Percentiles rank a stretch among this genome's conserved stretches.
Conservation (phyloP, 2,888 invertebrate species). For the Sericinus montela region DNA sequence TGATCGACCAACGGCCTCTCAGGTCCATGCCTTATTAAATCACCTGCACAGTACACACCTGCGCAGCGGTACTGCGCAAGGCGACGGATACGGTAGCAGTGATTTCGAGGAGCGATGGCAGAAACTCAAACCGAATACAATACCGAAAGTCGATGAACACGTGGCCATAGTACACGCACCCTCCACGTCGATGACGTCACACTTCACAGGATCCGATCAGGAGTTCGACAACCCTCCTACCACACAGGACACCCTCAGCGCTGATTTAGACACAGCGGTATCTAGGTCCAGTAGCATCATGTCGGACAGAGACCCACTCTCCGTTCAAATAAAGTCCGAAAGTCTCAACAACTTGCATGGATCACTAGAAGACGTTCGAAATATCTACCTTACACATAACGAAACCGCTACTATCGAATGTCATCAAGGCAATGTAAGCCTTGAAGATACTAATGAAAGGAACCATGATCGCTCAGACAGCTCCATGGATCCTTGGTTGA, state of each 20-base stretch:
- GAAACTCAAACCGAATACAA: constrained; percentile 82
- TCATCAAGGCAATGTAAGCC: constrained; percentile 57
- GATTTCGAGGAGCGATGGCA: constrained; percentile 89
- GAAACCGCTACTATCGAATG: constrained; percentile 62
- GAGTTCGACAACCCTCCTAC: constrained; percentile 46
- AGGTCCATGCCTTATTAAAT: constrained; percentile 63
- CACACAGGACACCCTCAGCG: constrained; percentile 49
- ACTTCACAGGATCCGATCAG: constrained; percentile 54
- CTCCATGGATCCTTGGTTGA: constrained; percentile 80
- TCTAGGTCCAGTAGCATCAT: constrained; percentile 65
- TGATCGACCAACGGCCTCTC: constrained; percentile 49
- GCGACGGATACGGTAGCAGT: constrained; percentile 44
- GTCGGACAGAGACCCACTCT: constrained; percentile 64
- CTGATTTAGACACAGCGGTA: constrained; percentile 58
- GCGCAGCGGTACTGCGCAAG: constrained; percentile 30
- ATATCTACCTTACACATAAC: constrained; percentile 68
- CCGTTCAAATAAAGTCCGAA: constrained; percentile 67
- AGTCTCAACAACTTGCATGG: constrained; percentile 84
- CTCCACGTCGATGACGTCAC: constrained; percentile 48
- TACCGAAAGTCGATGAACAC: constrained; percentile 78
- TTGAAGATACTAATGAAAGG: constrained; percentile 49
- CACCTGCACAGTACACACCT: constrained; percentile 60
- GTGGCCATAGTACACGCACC: constrained; percentile 66
- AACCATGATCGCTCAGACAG: constrained; percentile 62
- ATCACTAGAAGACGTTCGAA: constrained; percentile 81